These are phyloP conservation scores for Drosophila burlai DNA, from an alignment of 1,140 invertebrate genomes.

Conservation along the genomic window DNA sequence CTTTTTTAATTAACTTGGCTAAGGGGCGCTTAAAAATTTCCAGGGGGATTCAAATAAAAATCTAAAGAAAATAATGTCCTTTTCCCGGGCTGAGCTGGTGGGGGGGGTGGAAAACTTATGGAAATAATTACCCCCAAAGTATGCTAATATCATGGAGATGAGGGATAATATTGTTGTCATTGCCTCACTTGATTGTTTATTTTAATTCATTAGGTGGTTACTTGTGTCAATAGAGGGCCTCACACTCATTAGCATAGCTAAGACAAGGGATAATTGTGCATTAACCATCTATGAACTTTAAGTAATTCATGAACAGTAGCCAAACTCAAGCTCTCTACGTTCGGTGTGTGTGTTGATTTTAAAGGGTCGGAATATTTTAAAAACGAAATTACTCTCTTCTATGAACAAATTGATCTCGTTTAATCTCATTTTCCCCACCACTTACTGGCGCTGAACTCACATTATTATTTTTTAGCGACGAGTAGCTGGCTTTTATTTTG, in stretches of 20 bases:
- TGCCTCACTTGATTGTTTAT: conserved; percentile 10
- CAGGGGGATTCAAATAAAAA: conserved; percentile 8
- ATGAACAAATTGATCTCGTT: neutral
- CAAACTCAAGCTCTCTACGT: too few relatives aligned
- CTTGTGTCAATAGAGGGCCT: neutral
- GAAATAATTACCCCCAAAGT: conserved; percentile 32
- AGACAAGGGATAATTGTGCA: neutral
- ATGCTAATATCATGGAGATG: conserved; percentile 14
- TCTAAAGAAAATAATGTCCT: conserved; percentile 10
- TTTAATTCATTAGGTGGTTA: neutral
- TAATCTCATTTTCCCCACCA: conserved; percentile 1
- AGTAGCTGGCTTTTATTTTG: conserved; percentile 17
- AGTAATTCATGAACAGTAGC: neutral
- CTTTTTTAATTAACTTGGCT: conserved; percentile 60
- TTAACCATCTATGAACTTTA: neutral
- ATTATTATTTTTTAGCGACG: conserved; percentile 11
- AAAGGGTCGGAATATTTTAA: neutral
- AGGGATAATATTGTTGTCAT: conserved; percentile 1
- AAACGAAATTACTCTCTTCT: neutral
- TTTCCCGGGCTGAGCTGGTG: too few relatives aligned
- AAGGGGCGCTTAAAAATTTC: conserved; percentile 1
- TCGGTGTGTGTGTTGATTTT: neutral
- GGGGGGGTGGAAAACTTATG: conserved; percentile 8
- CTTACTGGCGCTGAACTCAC: neutral
- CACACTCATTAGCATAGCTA: neutral